phyloP scores from a whole-genome alignment of 2,888 invertebrate genomes.

The Drosophila silvestris region DNA sequence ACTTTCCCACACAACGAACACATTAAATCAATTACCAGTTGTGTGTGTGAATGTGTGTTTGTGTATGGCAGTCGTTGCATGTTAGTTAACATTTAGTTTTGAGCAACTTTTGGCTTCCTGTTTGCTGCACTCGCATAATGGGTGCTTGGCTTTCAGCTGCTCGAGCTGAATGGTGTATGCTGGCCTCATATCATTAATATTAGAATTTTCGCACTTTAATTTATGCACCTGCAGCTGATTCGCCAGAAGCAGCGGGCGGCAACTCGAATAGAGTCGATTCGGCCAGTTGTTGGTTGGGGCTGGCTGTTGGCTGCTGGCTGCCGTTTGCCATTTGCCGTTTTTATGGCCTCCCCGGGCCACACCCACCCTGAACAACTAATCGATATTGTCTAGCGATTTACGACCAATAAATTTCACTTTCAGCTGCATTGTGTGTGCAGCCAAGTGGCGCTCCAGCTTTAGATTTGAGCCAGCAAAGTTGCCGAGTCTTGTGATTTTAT shows the following conservation, averaged over 20 bases:
- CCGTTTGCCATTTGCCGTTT: slow-evolving; percentile 62
- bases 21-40: slow-evolving; percentile 73
- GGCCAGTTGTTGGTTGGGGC: slow-evolving; percentile 20
- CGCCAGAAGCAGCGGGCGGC: slow-evolving; percentile 56
- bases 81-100: slow-evolving; percentile 77
- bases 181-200: slow-evolving; percentile 69
- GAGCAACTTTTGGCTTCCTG: slow-evolving; percentile 71
- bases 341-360: slow-evolving; percentile 68
- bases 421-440: slow-evolving; percentile 59
- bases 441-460: slow-evolving; percentile 53
- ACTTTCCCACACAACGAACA: slow-evolving; percentile 71
- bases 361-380: slow-evolving; percentile 73
- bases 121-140: slow-evolving; percentile 62
- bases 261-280: slow-evolving; percentile 5
- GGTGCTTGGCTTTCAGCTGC: slow-evolving; percentile 30
- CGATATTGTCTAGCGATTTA: slow-evolving; percentile 77
- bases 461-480: slow-evolving; percentile 17
- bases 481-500: slow-evolving; percentile 41
- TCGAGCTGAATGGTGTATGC: slow-evolving; percentile 14
- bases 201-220: slow-evolving; percentile 79
- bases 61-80: slow-evolving; percentile 62
- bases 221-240: slow-evolving; percentile 78
- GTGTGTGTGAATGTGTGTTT: slow-evolving; percentile 22
- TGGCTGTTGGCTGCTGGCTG: slow-evolving; percentile 39
- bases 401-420: slow-evolving; percentile 77